Percentiles rank a stretch among this genome's conserved stretches.
These are phyloP conservation scores for fruit fly (Drosophila melanogaster) DNA, from an alignment of 1,140 invertebrate species.

Conservation along the genomic window DNA sequence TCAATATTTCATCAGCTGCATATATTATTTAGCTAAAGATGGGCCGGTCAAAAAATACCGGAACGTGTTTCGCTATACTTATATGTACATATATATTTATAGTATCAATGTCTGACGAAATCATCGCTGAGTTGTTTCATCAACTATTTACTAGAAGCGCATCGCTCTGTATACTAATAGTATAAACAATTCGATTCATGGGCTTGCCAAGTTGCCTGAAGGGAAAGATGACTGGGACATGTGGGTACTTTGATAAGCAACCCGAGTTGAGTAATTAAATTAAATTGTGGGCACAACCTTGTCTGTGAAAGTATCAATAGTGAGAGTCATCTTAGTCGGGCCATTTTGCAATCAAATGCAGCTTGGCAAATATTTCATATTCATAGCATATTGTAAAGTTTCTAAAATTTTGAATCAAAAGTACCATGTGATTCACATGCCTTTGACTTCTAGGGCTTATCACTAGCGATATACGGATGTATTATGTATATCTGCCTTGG, in stretches of 20 bases:
- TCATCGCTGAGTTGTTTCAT: conserved; percentile 35
- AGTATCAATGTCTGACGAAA: conserved; percentile 47
- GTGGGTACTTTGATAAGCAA: conserved; percentile 10
- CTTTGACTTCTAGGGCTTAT: conserved; percentile 12
- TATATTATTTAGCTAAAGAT: conserved; percentile 34
- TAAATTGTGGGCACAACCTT: conserved; percentile 2
- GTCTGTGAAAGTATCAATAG: neutral
- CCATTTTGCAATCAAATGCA: neutral
- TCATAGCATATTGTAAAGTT: no score
- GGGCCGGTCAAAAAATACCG: conserved; percentile 35
- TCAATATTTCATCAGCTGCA: conserved; percentile 26
- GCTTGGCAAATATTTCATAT: no score
- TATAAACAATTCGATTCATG: conserved; percentile 7
- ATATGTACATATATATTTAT: neutral
- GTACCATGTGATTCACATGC: conserved; percentile 10
- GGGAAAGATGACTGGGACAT: neutral
- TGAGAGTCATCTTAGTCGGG: neutral
- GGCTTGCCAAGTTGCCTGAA: neutral
- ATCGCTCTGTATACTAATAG: conserved; percentile 11
- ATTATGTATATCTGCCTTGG: conserved; percentile 24
- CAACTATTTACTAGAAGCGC: conserved; percentile 40
- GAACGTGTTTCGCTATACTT: conserved; percentile 22
- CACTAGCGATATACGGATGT: conserved; percentile 28
- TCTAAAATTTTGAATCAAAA: neutral
- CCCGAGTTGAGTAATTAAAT: neutral